Evolutionary conservation across 2,888 invertebrate species (phyloP).

Genomic region (Polydrusus tereticollis): DNA sequence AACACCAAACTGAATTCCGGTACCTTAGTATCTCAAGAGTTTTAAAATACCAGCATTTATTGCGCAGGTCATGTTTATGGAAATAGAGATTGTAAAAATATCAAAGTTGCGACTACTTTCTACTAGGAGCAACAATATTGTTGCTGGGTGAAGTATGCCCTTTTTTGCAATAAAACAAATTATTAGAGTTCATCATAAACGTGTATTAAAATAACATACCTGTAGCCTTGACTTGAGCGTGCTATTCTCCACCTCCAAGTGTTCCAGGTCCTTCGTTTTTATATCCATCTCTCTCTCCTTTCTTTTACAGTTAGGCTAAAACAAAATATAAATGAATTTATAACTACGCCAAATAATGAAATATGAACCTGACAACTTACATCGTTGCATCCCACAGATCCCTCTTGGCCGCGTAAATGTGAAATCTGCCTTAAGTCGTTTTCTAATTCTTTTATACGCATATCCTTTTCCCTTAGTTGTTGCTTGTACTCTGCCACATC

Average conservation of each 20-base stretch:
- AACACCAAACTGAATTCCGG: too few species aligned
- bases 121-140: too few species aligned
- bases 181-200: too few species aligned
- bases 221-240: slow-evolving; percentile 71
- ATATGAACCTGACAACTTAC: slow-evolving; percentile 19
- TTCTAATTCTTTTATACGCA: slow-evolving; percentile 63
- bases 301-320: slow-evolving; percentile 64
- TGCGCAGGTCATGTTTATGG: too few species aligned
- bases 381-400: slow-evolving; percentile 50
- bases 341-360: neutral
- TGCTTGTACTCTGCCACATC: slow-evolving; percentile 54
- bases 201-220: slow-evolving; percentile 59
- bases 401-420: slow-evolving; percentile 61
- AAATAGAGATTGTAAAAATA: too few species aligned
- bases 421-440: slow-evolving; percentile 66
- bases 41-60: too few species aligned
- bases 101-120: too few species aligned
- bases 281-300: slow-evolving; percentile 71
- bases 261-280: slow-evolving; percentile 70
- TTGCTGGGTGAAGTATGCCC: too few species aligned
- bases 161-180: too few species aligned
- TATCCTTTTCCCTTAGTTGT: slow-evolving; percentile 65
- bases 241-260: slow-evolving; percentile 74
- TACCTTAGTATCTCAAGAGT: too few species aligned
- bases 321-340: too few species aligned